phyloP scores from a whole-genome alignment of 2,113 vertebrate genomes.

The Aleadryas rufinucha region DNA sequence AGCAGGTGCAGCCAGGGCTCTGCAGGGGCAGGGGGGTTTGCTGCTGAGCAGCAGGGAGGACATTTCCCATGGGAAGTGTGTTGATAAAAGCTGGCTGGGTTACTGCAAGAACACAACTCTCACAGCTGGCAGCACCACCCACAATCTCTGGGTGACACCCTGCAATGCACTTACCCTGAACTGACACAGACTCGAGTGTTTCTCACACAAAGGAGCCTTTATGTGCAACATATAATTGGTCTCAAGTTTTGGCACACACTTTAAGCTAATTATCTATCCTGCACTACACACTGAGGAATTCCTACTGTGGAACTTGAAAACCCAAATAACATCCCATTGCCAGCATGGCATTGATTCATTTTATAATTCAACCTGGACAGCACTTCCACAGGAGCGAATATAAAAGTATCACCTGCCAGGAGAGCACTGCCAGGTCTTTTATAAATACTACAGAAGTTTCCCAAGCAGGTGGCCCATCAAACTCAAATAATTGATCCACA shows the following conservation, averaged over 20 bases:
- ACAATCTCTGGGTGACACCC: not conserved
- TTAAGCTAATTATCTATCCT: not conserved
- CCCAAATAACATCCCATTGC: not conserved
- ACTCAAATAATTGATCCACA: slow-evolving; percentile 43
- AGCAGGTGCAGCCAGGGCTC: not conserved
- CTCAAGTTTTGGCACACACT: not conserved
- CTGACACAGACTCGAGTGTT: not conserved
- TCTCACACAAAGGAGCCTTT: not conserved
- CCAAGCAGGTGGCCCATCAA: slow-evolving; percentile 30
- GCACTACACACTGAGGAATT: not conserved
- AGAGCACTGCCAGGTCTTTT: not conserved
- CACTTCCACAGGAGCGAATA: not conserved
- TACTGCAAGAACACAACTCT: not conserved
- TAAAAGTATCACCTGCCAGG: not conserved
- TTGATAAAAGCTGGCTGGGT: not conserved
- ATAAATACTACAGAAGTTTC: slow-evolving; percentile 27
- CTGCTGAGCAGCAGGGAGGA: not conserved
- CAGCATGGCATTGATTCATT: not conserved
- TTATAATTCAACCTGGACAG: slow-evolving; percentile 28
- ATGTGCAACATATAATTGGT: not conserved
- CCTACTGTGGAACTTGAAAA: not conserved
- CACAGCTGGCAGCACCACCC: not conserved
- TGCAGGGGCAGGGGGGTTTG: not conserved
- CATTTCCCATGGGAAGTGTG: not conserved
- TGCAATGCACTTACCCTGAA: not conserved